phyloP scores from a whole-genome alignment of 2,797 vertebrate species.

The Sphenodon punctatus region DNA sequence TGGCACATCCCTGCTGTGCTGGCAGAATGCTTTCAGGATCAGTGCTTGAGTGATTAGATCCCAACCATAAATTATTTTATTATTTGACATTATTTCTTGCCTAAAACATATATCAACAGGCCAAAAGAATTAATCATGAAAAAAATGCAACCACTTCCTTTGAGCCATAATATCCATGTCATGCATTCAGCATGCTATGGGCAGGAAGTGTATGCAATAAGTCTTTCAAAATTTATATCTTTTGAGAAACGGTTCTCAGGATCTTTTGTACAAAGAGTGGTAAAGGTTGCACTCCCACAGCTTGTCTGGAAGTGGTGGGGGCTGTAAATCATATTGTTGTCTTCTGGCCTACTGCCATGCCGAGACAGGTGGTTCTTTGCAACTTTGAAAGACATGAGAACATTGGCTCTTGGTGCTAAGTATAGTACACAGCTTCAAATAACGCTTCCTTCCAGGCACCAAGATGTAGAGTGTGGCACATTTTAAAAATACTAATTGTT shows the following conservation, averaged over 20 bases:
- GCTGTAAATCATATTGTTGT: conserved; percentile 51
- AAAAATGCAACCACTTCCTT: background rate
- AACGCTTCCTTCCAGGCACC: conserved; percentile 10
- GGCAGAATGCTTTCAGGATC: no score
- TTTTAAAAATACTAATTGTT: background rate
- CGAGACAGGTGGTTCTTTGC: conserved; percentile 60
- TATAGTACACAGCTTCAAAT: conserved; percentile 5
- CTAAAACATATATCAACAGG: background rate
- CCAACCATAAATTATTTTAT: background rate
- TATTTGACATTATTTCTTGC: background rate
- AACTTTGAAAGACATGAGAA: conserved; percentile 28
- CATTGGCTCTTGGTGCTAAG: conserved; percentile 31
- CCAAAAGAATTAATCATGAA: background rate
- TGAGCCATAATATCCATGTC: background rate
- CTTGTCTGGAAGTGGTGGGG: conserved; percentile 52
- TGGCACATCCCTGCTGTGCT: no score
- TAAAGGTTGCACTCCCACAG: conserved; percentile 47
- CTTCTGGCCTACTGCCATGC: conserved; percentile 62
- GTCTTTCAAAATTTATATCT: conserved; percentile 1
- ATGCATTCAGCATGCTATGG: background rate
- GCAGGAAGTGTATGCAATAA: conserved; percentile 28
- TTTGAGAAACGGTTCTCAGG: conserved; percentile 44
- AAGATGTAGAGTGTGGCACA: no score
- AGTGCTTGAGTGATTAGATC: background rate
- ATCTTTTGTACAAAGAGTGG: conserved; percentile 29